Percentiles rank a stretch among this genome's conserved stretches.
These are phyloP conservation scores for Papilio glaucus DNA, from an alignment of 1,140 invertebrate genomes.

Conservation along the genomic window DNA sequence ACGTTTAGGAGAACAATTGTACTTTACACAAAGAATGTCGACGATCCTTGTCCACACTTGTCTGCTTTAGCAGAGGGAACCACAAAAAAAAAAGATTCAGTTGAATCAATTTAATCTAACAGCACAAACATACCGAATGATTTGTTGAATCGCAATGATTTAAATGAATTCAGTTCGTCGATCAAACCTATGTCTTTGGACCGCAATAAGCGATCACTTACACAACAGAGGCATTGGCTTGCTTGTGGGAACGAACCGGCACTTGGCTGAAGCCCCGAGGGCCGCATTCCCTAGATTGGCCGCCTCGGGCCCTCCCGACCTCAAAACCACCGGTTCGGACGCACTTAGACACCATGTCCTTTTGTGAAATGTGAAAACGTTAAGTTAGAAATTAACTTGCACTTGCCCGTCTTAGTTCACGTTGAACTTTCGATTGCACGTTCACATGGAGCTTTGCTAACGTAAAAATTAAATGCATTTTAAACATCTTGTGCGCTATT, in stretches of 20 bases:
- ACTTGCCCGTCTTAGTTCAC: not conserved
- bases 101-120: too few relatives aligned
- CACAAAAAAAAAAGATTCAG: too few relatives aligned
- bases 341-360: slow-evolving; percentile 37
- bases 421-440: not conserved
- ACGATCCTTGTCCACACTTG: too few relatives aligned
- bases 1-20: too few relatives aligned
- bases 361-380: slow-evolving; percentile 32
- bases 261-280: slow-evolving; percentile 53
- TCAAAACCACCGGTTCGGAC: slow-evolving; percentile 51
- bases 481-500: not conserved
- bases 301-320: slow-evolving; percentile 52
- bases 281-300: slow-evolving; percentile 55
- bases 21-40: too few relatives aligned
- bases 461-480: not conserved
- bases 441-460: not conserved
- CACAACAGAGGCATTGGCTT: slow-evolving; percentile 34
- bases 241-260: slow-evolving; percentile 54
- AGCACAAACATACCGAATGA: too few relatives aligned
- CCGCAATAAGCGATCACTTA: slow-evolving; percentile 10
- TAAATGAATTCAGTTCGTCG: not conserved
- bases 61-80: too few relatives aligned
- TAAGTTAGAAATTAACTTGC: not conserved
- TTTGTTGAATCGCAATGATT: too few relatives aligned
- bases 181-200: not conserved